Base-by-base conservation (phyloP, 37 sponge, comb jelly and placozoan species). In the Theonella swinhoei region DNA sequence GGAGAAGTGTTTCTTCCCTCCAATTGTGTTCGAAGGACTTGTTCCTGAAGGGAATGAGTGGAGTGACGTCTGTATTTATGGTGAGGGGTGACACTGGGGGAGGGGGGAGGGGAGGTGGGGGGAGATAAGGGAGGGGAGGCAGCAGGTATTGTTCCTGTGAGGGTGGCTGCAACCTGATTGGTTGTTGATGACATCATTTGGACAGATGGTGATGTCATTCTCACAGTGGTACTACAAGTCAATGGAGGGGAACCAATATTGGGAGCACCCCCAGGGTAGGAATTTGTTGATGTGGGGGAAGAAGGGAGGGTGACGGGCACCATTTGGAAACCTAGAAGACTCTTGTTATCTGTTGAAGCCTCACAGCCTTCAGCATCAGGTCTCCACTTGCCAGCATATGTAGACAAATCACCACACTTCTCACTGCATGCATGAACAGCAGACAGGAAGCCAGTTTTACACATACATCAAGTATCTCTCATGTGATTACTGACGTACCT, bases 341-440 rank as follows among this genome's bases (percentile, higher is more conserved):
- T 47, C 54, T 47, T 59, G 17, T 43, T 24, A 17, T 79, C 68
- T 28, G 42, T 29, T 28, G 23, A 35, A 40, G 73, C 83, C 41
- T 82, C 83, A 62, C 83, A 82, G 9, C 83, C 83, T 7, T 73
- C 83, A 73, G 74, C 83, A 25, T 61, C 83, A 24, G 73, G 62
- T 7, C 83, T 47, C 54, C 54, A 33, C 14, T 82, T 35, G 32
- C 41, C 72, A 14, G 73, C 60, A 62, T 39, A 60, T 39, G 74
- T 47, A 7, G 80, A 66, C 22, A 72, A 74, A 26, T 72, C 74
- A 37, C 72, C 73, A 73, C 83, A 82, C 11, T 63, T 4, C 39
- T 72, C 65, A 61, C 83, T 82, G 83, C 3, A 4, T 29, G 69
- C 1, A 4, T 24, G 42, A 26, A 26, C 1, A 42, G n/a, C 2